Evolutionary conservation across 2,113 vertebrate species (phyloP).

Genomic region (Heptranchias perlo): DNA sequence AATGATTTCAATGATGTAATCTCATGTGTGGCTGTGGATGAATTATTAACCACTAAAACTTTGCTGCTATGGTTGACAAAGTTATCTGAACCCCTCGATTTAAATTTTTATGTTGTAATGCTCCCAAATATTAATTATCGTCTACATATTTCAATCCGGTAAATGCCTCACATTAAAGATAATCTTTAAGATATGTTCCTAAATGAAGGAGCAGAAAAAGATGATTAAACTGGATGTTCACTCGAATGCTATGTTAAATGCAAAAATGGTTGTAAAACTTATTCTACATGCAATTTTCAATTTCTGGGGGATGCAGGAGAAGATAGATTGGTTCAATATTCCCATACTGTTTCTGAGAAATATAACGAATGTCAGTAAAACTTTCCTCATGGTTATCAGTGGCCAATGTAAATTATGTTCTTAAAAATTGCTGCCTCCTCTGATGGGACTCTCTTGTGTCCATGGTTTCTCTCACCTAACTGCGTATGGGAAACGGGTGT

Average conservation of each 20-base stretch:
- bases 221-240: not conserved
- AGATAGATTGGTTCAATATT: not conserved
- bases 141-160: not conserved
- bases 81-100: not conserved
- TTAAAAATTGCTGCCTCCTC: not conserved
- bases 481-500: not conserved
- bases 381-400: not conserved
- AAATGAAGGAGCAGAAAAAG: not conserved
- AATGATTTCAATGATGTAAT: not conserved
- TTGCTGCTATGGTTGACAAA: not conserved
- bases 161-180: not conserved
- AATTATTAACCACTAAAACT: not conserved
- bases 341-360: not conserved
- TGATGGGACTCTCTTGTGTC: not conserved
- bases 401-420: not conserved
- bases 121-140: not conserved
- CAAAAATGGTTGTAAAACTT: not conserved
- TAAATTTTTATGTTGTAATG: not conserved
- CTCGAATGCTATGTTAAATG: not conserved
- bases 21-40: not conserved
- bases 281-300: not conserved
- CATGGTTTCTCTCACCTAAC: not conserved
- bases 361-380: not conserved
- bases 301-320: not conserved
- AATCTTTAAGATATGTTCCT: not conserved